phyloP scores from a whole-genome alignment of 2,888 invertebrate species.

The Lumbricus terrestris region DNA sequence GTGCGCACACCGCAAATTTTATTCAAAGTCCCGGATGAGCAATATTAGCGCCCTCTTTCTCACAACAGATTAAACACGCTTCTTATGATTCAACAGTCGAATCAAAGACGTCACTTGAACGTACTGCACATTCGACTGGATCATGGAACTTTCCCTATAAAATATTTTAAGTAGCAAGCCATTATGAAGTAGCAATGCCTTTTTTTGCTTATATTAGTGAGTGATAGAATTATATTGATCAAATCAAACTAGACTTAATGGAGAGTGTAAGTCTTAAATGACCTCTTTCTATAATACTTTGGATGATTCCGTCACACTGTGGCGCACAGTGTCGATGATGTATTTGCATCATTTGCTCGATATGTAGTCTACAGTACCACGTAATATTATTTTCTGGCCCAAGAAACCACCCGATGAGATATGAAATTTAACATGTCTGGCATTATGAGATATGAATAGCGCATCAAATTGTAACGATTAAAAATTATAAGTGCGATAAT shows the following conservation, averaged over 20 bases:
- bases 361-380: background rate
- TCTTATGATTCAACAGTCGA: background rate
- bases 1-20: background rate
- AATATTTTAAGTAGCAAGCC: background rate
- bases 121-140: background rate
- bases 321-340: background rate
- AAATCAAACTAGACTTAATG: background rate
- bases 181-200: background rate
- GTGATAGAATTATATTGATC: background rate
- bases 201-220: background rate
- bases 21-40: constrained; percentile 16
- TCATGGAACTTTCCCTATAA: too few relatives aligned
- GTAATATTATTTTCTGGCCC: background rate
- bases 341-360: background rate
- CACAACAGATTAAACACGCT: background rate
- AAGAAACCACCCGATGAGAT: background rate
- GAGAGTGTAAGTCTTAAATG: background rate
- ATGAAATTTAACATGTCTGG: background rate
- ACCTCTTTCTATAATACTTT: background rate
- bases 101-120: background rate
- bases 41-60: background rate
- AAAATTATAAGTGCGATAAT: too few relatives aligned
- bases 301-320: background rate
- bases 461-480: background rate
- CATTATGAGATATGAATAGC: background rate